Percentiles rank a stretch among this genome's conserved stretches.
These are phyloP conservation scores for Luffia ferchaultella DNA, from an alignment of 2,888 invertebrate species.

Conservation along the genomic window DNA sequence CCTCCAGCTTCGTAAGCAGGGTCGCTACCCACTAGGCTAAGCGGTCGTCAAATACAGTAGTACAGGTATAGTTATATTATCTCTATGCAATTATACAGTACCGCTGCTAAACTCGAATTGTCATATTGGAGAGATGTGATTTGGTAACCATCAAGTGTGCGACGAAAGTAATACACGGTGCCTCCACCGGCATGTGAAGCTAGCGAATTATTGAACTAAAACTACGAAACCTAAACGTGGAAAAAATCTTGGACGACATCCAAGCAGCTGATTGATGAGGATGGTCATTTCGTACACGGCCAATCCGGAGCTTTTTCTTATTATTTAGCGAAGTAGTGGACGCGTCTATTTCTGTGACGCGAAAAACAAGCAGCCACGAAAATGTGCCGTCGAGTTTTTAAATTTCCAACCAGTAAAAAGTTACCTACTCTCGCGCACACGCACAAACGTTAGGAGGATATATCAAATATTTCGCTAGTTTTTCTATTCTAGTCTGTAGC, in stretches of 20 bases:
- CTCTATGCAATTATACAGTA: constrained; percentile 1
- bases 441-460: neutral
- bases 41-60: no score
- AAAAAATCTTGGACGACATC: constrained; percentile 61
- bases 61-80: no score
- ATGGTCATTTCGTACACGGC: constrained; percentile 66
- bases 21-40: no score
- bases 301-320: constrained; percentile 64
- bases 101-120: neutral
- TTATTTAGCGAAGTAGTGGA: constrained; percentile 63
- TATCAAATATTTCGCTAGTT: neutral
- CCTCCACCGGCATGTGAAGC: constrained; percentile 23
- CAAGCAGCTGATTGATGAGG: constrained; percentile 67
- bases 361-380: constrained; percentile 55
- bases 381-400: constrained; percentile 30
- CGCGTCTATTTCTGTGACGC: constrained; percentile 58
- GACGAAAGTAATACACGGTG: neutral
- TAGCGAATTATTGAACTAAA: constrained; percentile 54
- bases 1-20: no score
- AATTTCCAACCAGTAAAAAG: neutral
- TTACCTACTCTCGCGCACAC: neutral
- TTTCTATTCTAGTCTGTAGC: neutral
- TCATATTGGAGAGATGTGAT: no score
- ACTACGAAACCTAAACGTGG: constrained; percentile 63
- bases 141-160: no score